phyloP scores from a whole-genome alignment of 2,113 vertebrate species.

The Rhinoptilus africanus region DNA sequence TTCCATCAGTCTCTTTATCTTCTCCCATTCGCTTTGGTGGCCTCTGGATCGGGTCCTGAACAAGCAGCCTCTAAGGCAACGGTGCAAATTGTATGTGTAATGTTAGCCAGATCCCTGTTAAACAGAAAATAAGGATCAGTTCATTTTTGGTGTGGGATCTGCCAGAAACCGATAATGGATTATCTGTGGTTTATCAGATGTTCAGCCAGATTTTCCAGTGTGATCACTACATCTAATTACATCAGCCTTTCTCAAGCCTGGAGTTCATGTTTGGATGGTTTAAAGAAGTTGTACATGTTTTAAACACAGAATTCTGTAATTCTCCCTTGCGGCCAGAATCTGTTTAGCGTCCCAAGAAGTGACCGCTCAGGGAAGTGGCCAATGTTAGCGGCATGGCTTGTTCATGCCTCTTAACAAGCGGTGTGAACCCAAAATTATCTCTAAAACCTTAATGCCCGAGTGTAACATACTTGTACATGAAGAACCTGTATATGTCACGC shows the following conservation, averaged over 20 bases:
- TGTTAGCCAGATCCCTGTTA: not conserved
- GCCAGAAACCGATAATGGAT: not conserved
- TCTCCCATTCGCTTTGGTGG: not conserved
- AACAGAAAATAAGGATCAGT: not conserved
- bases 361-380: not conserved
- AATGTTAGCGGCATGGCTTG: not conserved
- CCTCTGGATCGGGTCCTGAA: not conserved
- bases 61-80: not conserved
- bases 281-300: not conserved
- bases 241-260: not conserved
- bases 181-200: not conserved
- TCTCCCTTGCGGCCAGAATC: not conserved
- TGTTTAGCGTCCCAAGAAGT: not conserved
- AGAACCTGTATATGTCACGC: accelerated
- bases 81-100: not conserved
- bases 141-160: not conserved
- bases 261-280: not conserved
- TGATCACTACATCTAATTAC: not conserved
- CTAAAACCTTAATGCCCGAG: not conserved
- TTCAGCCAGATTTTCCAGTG: not conserved
- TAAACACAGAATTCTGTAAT: not conserved
- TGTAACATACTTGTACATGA: too few relatives aligned
- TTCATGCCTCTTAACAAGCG: not conserved
- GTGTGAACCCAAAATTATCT: not conserved
- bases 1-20: not conserved